Percentiles rank a stretch among this genome's conserved stretches.
phyloP scores from a whole-genome alignment of 2,113 vertebrate species.

The Himantopus leucocephalus region DNA sequence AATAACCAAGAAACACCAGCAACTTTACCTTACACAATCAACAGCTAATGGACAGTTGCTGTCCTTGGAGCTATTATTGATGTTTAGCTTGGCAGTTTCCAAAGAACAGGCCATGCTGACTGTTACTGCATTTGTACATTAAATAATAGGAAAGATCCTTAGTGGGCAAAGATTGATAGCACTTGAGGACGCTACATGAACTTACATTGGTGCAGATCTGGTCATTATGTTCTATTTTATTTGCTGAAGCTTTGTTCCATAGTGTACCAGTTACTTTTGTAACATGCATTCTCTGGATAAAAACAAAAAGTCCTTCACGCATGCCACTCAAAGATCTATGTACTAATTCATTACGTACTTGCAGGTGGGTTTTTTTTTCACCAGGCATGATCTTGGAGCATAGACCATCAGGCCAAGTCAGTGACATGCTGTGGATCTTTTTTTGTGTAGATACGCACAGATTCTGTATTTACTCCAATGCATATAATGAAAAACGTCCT shows the following conservation, averaged over 20 bases:
- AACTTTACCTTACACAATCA: not conserved
- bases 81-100: not conserved
- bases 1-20: not conserved
- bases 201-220: not conserved
- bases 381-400: not conserved
- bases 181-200: not conserved
- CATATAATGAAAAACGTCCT: not conserved
- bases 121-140: not conserved
- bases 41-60: not conserved
- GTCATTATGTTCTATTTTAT: not conserved
- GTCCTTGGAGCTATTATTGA: not conserved
- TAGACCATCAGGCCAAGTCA: not conserved
- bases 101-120: not conserved
- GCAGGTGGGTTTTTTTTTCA: not conserved
- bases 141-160: not conserved
- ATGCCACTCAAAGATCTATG: not conserved
- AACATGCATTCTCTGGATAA: not conserved
- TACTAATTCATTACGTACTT: not conserved
- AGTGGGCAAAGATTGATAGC: not conserved
- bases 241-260: not conserved
- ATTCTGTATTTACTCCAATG: not conserved
- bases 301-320: not conserved
- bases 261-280: not conserved
- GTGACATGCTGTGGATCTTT: not conserved
- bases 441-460: not conserved